Evolutionary conservation across 2,888 invertebrate genomes (phyloP).

Genomic region (Lypha dubia): DNA sequence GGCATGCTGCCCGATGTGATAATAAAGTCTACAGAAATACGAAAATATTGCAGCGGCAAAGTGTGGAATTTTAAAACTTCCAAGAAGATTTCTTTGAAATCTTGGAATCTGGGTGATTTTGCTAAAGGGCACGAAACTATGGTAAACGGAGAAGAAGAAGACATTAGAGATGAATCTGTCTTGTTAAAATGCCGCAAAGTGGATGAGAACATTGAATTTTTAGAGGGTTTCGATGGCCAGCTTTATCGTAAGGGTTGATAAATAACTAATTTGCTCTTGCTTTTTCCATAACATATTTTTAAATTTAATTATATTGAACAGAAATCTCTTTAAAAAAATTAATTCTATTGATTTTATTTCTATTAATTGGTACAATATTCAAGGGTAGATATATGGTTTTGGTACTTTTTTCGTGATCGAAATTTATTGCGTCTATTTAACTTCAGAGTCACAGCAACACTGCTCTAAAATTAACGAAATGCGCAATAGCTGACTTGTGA

Average conservation of each 20-base stretch:
- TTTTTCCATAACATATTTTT: slow-evolving; percentile 9
- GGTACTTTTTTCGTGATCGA: no score
- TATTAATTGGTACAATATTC: no score
- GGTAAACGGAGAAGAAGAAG: background rate
- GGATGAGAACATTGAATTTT: slow-evolving; percentile 43
- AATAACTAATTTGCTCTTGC: background rate
- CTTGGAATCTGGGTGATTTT: slow-evolving; percentile 1
- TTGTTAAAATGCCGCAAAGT: slow-evolving; percentile 25
- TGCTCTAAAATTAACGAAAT: no score
- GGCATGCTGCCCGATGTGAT: slow-evolving; percentile 72
- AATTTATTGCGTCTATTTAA: no score
- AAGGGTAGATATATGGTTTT: no score
- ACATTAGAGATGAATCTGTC: background rate
- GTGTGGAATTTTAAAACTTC: background rate
- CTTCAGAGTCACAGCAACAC: no score
- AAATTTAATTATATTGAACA: background rate
- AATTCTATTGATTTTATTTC: no score
- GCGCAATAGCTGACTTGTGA: no score
- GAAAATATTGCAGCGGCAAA: slow-evolving; percentile 10
- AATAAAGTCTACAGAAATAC: background rate
- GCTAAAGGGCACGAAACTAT: background rate
- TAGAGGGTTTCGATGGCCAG: slow-evolving; percentile 70
- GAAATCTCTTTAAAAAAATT: no score
- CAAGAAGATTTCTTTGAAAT: background rate
- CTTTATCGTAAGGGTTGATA: slow-evolving; percentile 68